These are phyloP conservation scores for Chrysopilus asiliformis DNA, from an alignment of 2,888 invertebrate species.

Conservation along the genomic window DNA sequence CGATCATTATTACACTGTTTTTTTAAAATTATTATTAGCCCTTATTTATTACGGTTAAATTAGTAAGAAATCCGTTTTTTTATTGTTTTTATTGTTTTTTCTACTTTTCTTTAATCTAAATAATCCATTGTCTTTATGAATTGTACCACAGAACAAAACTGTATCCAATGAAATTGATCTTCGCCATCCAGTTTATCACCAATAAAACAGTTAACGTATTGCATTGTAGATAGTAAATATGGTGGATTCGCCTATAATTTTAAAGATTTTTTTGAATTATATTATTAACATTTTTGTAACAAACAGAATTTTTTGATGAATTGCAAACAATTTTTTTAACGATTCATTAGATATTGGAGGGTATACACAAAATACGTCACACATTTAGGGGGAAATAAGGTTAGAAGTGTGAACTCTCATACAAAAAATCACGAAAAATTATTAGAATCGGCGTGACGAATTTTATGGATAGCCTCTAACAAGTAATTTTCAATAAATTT, in stretches of 20 bases:
- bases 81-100: neutral
- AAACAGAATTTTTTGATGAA: neutral
- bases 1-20: too few relatives aligned
- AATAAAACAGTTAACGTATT: conserved; percentile 89
- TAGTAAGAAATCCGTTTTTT: neutral
- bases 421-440: too few relatives aligned
- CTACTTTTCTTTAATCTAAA: conserved; percentile 12
- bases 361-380: conserved; percentile 5
- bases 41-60: too few relatives aligned
- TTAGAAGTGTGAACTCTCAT: too few relatives aligned
- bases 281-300: neutral
- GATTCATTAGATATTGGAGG: neutral
- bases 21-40: too few relatives aligned
- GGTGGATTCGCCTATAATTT: conserved; percentile 76
- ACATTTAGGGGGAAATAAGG: too few relatives aligned
- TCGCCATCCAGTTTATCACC: conserved; percentile 72
- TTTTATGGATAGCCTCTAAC: neutral
- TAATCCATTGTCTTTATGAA: conserved; percentile 90
- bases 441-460: too few relatives aligned
- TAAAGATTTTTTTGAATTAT: conserved; percentile 1
- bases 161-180: conserved; percentile 97
- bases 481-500: too few relatives aligned
- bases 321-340: neutral
- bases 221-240: conserved; percentile 84
- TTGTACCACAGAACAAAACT: conserved; percentile 91